Evolutionary conservation across 2,888 invertebrate genomes (phyloP), one percentile per base, ranked within the genome.

Genomic region (Mantis religiosa): DNA sequence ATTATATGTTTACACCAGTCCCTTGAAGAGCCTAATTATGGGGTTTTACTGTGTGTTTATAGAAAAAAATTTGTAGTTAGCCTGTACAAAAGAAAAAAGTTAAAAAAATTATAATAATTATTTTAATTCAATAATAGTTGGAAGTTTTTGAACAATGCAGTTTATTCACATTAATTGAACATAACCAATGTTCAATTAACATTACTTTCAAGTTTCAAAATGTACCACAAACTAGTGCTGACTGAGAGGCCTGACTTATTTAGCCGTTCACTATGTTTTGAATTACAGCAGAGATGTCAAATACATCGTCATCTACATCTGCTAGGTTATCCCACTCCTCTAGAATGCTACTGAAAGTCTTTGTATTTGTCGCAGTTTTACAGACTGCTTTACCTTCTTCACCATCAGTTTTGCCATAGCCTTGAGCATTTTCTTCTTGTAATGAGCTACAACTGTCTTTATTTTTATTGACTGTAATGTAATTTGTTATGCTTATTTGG

Each of bases 211-310:
- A 1, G 12, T 41, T 41, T 12, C 41, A 41, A 41, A 41, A 12
- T 41, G 41, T 41, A 41, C 41, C 41, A 34, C 41, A 41, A 41
- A 12, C 41, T 41, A 12, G 9, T 41, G 41, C 41, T 41, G 9
- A 41, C 20, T 20, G 54, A 71, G 15, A 2, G 6, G 20, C 3
- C 54, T 54, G 54, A 54, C 15, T 34, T 88, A 81, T 89, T 92
- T 71, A 25, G 15, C 54, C 54, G 20, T 1, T 20, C 15, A 88
- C 27, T 54, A 87, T 87, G 25, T 71, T 71, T 20, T 71, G 20
- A 71, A 71, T 71, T 15, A 71, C 54, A 20, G 54, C 54, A 71
- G 54, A 71, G 25, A 71, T 20, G 25, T 71, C 54, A 71, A 71
- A 71, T 6, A 25, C 54, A 71, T 71, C 54, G 2, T 71, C 54